phyloP scores from a whole-genome alignment of 1,140 invertebrate species.

The Drosophila sp. region DNA sequence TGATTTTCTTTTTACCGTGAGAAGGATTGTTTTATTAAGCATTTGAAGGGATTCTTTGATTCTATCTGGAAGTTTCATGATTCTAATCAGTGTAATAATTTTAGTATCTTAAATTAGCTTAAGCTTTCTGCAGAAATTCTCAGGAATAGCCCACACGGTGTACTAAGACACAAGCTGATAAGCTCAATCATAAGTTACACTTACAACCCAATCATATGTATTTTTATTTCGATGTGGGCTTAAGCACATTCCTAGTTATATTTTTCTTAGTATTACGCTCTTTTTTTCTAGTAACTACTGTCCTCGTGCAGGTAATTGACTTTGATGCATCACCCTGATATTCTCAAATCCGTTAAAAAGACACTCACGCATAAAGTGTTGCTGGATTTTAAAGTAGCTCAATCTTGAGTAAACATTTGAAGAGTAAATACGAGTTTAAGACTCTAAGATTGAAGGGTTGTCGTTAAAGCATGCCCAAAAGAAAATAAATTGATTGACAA shows the following conservation, averaged over 20 bases:
- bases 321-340: background rate
- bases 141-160: no score
- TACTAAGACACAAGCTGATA: no score
- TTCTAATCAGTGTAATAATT: no score
- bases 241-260: background rate
- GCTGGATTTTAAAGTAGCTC: slow-evolving; percentile 3
- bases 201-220: no score
- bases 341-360: slow-evolving; percentile 20
- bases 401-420: slow-evolving; percentile 19
- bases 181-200: background rate
- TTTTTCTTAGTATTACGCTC: background rate
- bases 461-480: slow-evolving; percentile 13
- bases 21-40: no score
- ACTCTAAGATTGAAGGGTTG: slow-evolving; percentile 25
- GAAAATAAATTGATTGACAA: slow-evolving; percentile 60
- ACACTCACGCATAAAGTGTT: background rate
- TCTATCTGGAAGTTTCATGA: no score
- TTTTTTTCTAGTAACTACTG: background rate
- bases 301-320: background rate
- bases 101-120: no score
- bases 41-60: no score
- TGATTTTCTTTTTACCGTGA: no score
- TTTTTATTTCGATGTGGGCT: background rate
- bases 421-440: background rate
- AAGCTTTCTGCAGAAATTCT: no score